Conservation (phyloP, 2,797 vertebrate genomes). For the Tadarida brasiliensis region DNA sequence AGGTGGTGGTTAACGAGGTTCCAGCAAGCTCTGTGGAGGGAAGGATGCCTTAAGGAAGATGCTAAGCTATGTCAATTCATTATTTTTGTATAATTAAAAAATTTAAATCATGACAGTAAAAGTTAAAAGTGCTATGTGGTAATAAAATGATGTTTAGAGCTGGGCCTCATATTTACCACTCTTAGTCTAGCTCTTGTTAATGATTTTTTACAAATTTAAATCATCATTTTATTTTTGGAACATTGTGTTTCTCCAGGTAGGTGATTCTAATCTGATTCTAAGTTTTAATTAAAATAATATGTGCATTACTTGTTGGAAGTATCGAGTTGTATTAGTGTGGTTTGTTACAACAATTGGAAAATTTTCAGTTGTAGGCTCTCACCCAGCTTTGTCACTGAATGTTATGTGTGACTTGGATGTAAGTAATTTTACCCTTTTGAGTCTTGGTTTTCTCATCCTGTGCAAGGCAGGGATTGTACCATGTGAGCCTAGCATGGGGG, state of each 20-base stretch:
- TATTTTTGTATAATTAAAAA: neutral
- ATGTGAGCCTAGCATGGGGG: neutral
- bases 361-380: neutral
- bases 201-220: neutral
- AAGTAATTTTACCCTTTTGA: slow-evolving; percentile 13
- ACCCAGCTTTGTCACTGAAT: neutral
- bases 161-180: neutral
- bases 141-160: neutral
- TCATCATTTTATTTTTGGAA: neutral
- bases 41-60: slow-evolving; percentile 45
- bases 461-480: neutral
- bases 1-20: neutral
- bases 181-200: neutral
- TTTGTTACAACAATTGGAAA: neutral
- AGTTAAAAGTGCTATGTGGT: neutral
- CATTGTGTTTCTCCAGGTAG: neutral
- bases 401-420: slow-evolving; percentile 9
- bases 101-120: neutral
- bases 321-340: neutral
- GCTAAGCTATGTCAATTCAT: neutral
- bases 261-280: neutral
- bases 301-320: neutral
- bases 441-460: neutral
- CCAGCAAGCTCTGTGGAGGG: neutral
- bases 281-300: slow-evolving; percentile 41